phyloP scores from a whole-genome alignment of 2,113 vertebrate species.

The Mandrillus leucophaeus region DNA sequence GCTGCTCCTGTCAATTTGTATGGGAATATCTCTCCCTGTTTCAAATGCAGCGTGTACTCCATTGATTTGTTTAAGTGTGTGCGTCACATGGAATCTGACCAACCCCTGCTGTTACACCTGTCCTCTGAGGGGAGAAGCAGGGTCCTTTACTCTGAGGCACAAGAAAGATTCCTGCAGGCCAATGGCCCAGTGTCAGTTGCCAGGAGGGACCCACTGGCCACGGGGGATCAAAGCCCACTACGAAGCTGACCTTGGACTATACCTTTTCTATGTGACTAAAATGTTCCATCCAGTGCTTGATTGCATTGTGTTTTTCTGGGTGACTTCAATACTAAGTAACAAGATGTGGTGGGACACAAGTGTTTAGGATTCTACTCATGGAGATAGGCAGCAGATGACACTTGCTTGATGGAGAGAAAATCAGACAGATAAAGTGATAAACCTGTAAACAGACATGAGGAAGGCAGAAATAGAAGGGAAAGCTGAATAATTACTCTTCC shows the following conservation, averaged over 20 bases:
- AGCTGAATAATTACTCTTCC: not conserved
- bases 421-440: not conserved
- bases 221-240: fast-evolving
- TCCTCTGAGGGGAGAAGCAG: fast-evolving
- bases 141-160: not conserved
- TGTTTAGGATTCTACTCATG: not conserved
- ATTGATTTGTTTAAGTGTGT: too few relatives aligned
- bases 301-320: not conserved
- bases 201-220: too few relatives aligned
- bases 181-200: not conserved
- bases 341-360: not conserved
- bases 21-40: not conserved
- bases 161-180: not conserved
- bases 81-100: not conserved
- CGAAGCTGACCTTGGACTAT: not conserved
- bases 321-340: not conserved
- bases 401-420: not conserved
- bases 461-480: not conserved
- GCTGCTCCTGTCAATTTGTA: not conserved
- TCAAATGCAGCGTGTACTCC: not conserved
- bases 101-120: not conserved
- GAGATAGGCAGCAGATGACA: not conserved
- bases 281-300: not conserved
- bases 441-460: too few relatives aligned
- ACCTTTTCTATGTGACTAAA: not conserved